Evolutionary conservation across 2,888 invertebrate species (phyloP).

Genomic region (Kuschelorhynchus macadamiae): DNA sequence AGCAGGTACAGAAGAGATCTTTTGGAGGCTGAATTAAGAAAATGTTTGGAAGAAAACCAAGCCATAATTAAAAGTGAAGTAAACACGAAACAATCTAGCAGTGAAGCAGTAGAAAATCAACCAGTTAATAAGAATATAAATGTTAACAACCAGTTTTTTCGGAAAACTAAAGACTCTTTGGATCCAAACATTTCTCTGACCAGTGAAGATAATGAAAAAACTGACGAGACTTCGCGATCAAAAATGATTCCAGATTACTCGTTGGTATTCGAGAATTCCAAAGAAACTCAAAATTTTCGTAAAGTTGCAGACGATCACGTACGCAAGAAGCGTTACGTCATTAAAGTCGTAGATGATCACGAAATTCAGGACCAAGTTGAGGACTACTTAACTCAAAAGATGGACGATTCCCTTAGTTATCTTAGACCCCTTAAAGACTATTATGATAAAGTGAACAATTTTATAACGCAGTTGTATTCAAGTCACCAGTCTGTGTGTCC

Average conservation of each 20-base stretch:
- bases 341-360: slow-evolving; percentile 62
- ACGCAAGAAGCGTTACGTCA: slow-evolving; percentile 59
- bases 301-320: slow-evolving; percentile 35
- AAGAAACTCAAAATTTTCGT: slow-evolving; percentile 42
- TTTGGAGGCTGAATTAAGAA: slow-evolving; percentile 2
- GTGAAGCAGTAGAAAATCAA: not conserved
- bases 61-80: too few relatives aligned
- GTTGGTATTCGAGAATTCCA: slow-evolving; percentile 39
- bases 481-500: slow-evolving; percentile 5
- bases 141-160: not conserved
- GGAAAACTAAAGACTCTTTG: not conserved
- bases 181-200: not conserved
- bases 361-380: slow-evolving; percentile 61
- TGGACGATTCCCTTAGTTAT: slow-evolving; percentile 44
- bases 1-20: slow-evolving; percentile 49
- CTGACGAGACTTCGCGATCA: not conserved
- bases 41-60: not conserved
- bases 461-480: slow-evolving; percentile 21
- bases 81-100: not conserved
- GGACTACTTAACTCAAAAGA: slow-evolving; percentile 60
- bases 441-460: slow-evolving; percentile 35
- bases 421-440: slow-evolving; percentile 38
- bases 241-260: slow-evolving; percentile 50
- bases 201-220: not conserved
- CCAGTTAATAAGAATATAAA: not conserved